phyloP scores from a whole-genome alignment of 2,797 vertebrate genomes.

The Sebastes kiyomatsui region DNA sequence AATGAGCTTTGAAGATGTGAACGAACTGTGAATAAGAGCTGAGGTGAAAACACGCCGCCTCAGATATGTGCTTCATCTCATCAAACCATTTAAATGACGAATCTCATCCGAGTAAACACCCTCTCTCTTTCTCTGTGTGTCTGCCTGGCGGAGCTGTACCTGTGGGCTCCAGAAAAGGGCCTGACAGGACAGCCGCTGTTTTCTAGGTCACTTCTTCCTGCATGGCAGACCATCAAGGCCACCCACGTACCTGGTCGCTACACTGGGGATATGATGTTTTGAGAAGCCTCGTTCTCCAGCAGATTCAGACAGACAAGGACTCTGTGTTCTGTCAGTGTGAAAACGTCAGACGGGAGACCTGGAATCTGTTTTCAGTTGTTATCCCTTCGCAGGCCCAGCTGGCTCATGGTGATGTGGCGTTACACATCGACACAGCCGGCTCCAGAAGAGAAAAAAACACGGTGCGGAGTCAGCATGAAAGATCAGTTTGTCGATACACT shows the following conservation, averaged over 20 bases:
- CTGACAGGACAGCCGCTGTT: constrained; percentile 60
- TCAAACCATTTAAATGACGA: constrained; percentile 32
- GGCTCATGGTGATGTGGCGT: constrained; percentile 39
- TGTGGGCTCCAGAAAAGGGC: constrained; percentile 11
- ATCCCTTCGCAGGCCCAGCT: constrained; percentile 46
- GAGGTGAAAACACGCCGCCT: background rate
- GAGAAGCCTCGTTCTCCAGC: constrained; percentile 53
- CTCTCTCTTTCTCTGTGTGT: constrained; percentile 5
- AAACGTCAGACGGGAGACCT: constrained; percentile 53
- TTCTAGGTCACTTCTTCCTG: constrained; percentile 67
- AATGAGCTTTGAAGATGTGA: constrained; percentile 1
- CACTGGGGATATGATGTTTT: constrained; percentile 55
- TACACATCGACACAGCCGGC: constrained; percentile 38
- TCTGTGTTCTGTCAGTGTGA: constrained; percentile 64
- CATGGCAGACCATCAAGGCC: constrained; percentile 67
- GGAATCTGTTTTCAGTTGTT: constrained; percentile 58
- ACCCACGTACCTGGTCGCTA: constrained; percentile 56
- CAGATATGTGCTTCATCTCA: background rate
- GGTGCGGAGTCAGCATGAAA: constrained; percentile 9
- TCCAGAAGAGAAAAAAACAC: background rate
- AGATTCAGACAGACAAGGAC: constrained; percentile 68
- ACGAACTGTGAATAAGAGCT: constrained; percentile 7
- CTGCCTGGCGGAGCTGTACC: constrained; percentile 5
- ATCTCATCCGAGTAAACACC: constrained; percentile 45
- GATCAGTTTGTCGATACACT: constrained; percentile 30